phyloP scores from a whole-genome alignment of 2,888 invertebrate genomes.

The Lagria hirta region DNA sequence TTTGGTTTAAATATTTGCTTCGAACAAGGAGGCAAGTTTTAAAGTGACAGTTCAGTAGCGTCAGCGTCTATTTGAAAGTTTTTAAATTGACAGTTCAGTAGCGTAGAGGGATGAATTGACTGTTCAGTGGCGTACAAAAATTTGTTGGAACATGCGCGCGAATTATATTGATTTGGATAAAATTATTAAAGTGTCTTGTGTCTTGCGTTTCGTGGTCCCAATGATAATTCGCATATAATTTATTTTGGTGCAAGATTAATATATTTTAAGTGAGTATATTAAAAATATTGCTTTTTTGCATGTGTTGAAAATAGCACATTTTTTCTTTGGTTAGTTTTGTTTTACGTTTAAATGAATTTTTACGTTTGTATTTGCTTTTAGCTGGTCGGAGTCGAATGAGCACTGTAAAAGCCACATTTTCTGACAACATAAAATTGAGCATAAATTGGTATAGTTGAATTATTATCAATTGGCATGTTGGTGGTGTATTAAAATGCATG shows the following conservation, averaged over 20 bases:
- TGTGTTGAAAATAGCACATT: conserved; percentile 2
- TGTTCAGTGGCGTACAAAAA: no score
- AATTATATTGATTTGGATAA: conserved; percentile 17
- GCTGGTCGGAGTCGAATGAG: conserved; percentile 51
- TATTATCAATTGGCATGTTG: conserved; percentile 25
- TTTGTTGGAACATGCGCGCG: conserved; percentile 6
- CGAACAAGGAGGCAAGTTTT: conserved; percentile 6
- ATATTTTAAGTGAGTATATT: no score
- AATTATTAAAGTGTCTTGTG: conserved; percentile 22
- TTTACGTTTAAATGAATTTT: background rate
- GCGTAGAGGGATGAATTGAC: no score
- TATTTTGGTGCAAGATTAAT: no score
- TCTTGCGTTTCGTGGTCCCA: conserved; percentile 22
- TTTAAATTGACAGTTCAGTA: no score
- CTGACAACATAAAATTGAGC: conserved; percentile 55
- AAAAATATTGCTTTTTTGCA: no score
- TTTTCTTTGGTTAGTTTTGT: conserved; percentile 3
- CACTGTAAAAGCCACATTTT: conserved; percentile 56
- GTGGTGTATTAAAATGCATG: conserved; percentile 26
- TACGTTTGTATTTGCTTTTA: conserved; percentile 35
- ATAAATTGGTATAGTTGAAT: conserved; percentile 51
- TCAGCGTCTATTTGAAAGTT: no score
- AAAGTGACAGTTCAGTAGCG: no score
- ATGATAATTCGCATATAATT: conserved; percentile 13
- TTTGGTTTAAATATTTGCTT: background rate